Evolutionary conservation across 2,113 vertebrate genomes (phyloP).

Genomic region (Charina bottae): DNA sequence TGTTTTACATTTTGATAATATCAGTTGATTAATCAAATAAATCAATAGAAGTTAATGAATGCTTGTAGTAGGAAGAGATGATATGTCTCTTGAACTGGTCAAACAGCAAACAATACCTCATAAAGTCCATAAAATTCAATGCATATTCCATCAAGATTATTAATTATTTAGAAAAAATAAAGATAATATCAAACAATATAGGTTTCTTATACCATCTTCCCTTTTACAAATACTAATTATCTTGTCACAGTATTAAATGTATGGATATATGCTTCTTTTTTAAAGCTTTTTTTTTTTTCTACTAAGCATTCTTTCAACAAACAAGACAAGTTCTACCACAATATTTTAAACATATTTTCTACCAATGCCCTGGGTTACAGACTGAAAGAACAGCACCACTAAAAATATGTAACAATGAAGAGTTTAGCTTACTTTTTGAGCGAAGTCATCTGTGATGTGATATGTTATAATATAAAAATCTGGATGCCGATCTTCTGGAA

Average conservation of each 20-base stretch:
- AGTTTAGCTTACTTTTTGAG: conserved; percentile 70
- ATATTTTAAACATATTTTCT: not conserved
- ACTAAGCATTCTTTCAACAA: not conserved
- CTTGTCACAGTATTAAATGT: not conserved
- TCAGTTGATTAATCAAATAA: no score
- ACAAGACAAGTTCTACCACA: not conserved
- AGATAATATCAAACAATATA: not conserved
- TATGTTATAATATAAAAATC: conserved; percentile 76
- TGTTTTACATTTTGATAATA: no score
- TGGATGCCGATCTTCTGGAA: conserved; percentile 67
- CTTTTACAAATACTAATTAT: not conserved
- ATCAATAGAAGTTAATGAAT: no score
- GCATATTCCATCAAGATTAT: no score
- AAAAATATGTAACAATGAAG: not conserved
- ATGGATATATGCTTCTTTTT: not conserved
- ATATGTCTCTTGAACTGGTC: no score
- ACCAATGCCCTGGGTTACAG: not conserved
- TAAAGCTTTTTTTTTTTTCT: not conserved
- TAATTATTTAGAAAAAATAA: not conserved
- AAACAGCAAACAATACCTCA: no score
- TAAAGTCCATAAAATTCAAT: not conserved
- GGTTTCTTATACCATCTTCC: not conserved
- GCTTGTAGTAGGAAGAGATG: no score
- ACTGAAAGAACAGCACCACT: not conserved
- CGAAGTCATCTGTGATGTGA: conserved; percentile 58